phyloP scores from a whole-genome alignment of 2,113 vertebrate genomes.

The Myrmophylax atrothorax region DNA sequence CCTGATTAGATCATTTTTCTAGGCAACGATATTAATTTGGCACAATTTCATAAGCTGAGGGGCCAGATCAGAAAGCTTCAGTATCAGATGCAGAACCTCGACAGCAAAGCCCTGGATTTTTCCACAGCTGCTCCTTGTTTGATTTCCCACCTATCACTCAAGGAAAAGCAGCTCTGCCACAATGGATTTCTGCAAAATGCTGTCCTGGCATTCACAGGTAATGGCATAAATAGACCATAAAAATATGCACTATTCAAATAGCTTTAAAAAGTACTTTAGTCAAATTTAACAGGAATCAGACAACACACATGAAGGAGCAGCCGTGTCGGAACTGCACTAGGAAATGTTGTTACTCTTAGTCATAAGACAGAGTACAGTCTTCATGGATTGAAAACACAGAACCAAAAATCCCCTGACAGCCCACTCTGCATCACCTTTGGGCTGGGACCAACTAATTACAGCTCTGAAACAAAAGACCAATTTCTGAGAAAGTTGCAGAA shows the following conservation, averaged over 20 bases:
- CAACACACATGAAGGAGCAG: neutral
- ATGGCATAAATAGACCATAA: neutral
- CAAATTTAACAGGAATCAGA: neutral
- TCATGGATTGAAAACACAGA: neutral
- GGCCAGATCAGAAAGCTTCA: neutral
- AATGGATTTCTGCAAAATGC: neutral
- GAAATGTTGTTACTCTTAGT: neutral
- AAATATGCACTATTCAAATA: neutral
- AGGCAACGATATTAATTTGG: neutral
- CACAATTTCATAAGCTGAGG: neutral
- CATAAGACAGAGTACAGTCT: neutral
- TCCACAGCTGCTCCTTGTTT: slow-evolving; percentile 1
- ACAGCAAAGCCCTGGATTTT: neutral
- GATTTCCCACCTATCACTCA: neutral
- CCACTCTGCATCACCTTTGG: slow-evolving; percentile 25
- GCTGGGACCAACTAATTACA: slow-evolving; percentile 22
- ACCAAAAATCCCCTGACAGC: slow-evolving; percentile 7
- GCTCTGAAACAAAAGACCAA: slow-evolving; percentile 9
- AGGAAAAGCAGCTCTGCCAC: neutral
- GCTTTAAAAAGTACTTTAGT: neutral
- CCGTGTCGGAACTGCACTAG: neutral
- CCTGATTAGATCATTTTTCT: neutral
- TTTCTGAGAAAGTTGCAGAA: slow-evolving; percentile 50
- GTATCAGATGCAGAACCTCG: neutral
- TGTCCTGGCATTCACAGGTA: neutral